Base-by-base conservation (phyloP, 2,797 vertebrate genomes). In the Allobates femoralis region DNA sequence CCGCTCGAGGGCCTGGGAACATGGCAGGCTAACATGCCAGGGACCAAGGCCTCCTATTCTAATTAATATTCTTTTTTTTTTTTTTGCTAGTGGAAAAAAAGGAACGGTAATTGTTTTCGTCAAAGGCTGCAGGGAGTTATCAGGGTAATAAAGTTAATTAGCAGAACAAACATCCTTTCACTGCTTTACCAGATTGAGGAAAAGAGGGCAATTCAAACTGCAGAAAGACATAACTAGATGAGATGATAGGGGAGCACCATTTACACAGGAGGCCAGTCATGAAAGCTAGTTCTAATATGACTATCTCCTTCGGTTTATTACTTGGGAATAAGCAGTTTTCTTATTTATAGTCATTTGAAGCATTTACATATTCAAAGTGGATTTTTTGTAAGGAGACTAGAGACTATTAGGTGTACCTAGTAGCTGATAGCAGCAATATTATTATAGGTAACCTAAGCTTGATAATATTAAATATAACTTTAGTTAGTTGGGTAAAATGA, bases 91-190 rank as follows among this genome's bases (percentile, higher is more conserved):
- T 91, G 89, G 91, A 92, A 88, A 91, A 82, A 88, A 87, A 90
- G 58, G 93, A 95, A 94, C 92, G 94, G 96, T 98, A 98, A 99
- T 99, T 99, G 97, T 99, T 98, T 99, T 98, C 93, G 91, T 98
- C 96, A 96, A 96, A 98, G 97, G 96, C 97, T 96, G 96, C 96
- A 96, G 97, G 98, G 97, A 97, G 97, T 97, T 97, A 97, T 98
- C 97, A 97, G 97, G 96, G 97, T 98, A 99, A 99, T 99, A 98
- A 98, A 99, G 98, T 99, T 99, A 99, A 99, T 99, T 99, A 99
- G 97, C 96, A 97, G 97, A 98, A 97, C 96, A 96, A 97, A 97
- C 96, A 97, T 95, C 93, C 94, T 95, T 96, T 96, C 94, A 92
- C 94, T 94, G 95, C 95, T 94, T 95, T 95, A 95, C 93, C 92